A percentile compares a stretch with the other conserved stretches of the same genome.
These are phyloP conservation scores for Drosophila parvula DNA, from an alignment of 1,140 invertebrate genomes.

Conservation along the genomic window DNA sequence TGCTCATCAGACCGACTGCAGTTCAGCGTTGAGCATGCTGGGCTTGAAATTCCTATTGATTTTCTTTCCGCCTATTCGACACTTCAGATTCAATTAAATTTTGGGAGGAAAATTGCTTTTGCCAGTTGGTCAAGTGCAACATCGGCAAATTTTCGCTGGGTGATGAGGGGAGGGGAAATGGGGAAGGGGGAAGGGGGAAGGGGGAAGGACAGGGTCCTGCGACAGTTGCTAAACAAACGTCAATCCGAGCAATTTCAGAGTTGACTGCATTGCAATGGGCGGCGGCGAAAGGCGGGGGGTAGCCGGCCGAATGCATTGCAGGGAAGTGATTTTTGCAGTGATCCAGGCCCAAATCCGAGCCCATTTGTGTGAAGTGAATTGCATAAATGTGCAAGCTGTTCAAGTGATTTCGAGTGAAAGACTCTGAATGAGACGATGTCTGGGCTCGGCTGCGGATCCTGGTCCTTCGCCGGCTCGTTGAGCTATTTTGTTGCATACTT, in stretches of 20 bases:
- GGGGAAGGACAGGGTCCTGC: constrained; percentile 21
- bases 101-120: constrained; percentile 39
- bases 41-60: constrained; percentile 16
- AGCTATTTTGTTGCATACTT: constrained; percentile 59
- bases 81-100: constrained; percentile 73
- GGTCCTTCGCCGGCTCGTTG: constrained; percentile 21
- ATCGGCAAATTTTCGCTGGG: constrained; percentile 47
- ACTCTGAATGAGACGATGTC: constrained; percentile 44
- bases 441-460: constrained; percentile 4
- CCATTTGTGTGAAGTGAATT: constrained; percentile 64
- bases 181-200: background rate
- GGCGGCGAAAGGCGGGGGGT: constrained; percentile 10
- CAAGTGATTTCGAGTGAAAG: constrained; percentile 66
- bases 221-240: constrained; percentile 64
- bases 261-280: constrained; percentile 54
- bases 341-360: constrained; percentile 53
- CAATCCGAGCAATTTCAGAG: constrained; percentile 67
- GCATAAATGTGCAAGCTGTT: constrained; percentile 72
- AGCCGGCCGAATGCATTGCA: constrained; percentile 22
- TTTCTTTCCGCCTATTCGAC: constrained; percentile 49
- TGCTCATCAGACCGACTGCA: background rate
- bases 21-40: background rate
- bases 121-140: constrained; percentile 49
- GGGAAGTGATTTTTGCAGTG: constrained; percentile 69
- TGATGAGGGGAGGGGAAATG: background rate